Percentiles rank a stretch among this genome's conserved stretches.
Conservation (phyloP, 53 echinoderm and acorn worm species). For the Patiria pectinifera region DNA sequence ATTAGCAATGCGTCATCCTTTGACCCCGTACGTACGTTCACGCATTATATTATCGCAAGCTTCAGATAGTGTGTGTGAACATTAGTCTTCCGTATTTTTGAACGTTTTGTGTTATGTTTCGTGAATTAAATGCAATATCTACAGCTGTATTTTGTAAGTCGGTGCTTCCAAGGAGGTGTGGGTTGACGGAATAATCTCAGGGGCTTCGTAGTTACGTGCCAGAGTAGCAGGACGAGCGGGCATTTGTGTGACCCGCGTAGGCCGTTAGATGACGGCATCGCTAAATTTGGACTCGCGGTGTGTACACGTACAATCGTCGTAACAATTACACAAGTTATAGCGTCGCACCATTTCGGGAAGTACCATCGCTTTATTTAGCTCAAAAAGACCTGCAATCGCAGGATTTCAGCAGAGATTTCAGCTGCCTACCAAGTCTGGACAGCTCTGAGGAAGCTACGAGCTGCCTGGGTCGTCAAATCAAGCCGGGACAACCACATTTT, state of each 20-base stretch:
- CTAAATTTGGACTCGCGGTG: constrained; percentile 52
- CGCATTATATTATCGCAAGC: background rate
- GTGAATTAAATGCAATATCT: constrained; percentile 1
- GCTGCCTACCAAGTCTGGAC: background rate
- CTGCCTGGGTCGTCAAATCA: background rate
- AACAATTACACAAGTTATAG: constrained; percentile 5
- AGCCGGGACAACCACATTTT: background rate
- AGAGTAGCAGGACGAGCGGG: background rate
- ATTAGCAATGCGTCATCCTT: constrained; percentile 41
- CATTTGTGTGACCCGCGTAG: constrained; percentile 32
- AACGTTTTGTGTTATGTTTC: background rate
- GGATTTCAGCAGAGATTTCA: background rate
- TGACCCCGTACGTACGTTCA: constrained; percentile 16
- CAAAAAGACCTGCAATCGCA: background rate
- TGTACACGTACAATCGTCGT: background rate
- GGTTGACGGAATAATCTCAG: background rate
- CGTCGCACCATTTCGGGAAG: background rate
- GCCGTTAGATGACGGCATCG: constrained; percentile 32
- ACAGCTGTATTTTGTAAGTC: background rate
- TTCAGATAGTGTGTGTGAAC: background rate
- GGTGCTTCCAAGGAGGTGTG: background rate
- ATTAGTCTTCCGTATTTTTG: constrained; percentile 3
- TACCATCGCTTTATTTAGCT: background rate
- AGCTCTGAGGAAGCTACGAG: background rate
- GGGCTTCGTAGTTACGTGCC: background rate